Percentiles rank a stretch among this genome's conserved stretches.
Evolutionary conservation across 2,888 invertebrate genomes (phyloP).

Genomic region (Mesorhabditis spiculigera): DNA sequence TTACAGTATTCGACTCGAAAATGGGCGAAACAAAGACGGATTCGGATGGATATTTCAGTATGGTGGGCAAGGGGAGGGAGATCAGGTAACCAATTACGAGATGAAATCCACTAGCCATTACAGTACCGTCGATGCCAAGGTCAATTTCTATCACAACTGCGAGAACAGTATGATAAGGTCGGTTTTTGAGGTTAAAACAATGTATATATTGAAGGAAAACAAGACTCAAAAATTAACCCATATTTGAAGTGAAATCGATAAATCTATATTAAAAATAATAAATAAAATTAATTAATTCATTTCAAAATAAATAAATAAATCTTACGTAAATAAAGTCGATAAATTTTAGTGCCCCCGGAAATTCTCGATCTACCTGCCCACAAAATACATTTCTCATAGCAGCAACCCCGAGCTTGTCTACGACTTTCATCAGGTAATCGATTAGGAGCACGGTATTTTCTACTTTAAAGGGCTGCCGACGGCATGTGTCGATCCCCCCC

Average conservation of each 20-base stretch:
- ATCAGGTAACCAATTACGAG: background rate
- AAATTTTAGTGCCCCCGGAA: background rate
- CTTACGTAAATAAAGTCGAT: too few species aligned
- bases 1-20: slow-evolving; percentile 1
- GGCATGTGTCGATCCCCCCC: too few species aligned
- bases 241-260: too few species aligned
- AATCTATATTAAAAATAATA: too few species aligned
- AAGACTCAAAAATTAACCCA: too few species aligned
- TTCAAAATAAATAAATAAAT: too few species aligned
- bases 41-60: background rate
- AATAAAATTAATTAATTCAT: too few species aligned
- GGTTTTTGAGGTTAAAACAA: background rate
- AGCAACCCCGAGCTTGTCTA: background rate
- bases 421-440: background rate
- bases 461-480: too few species aligned
- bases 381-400: background rate
- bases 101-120: background rate
- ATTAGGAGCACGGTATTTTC: background rate
- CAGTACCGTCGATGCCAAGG: slow-evolving; percentile 1
- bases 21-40: background rate
- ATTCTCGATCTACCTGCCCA: background rate
- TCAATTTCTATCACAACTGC: slow-evolving; percentile 5
- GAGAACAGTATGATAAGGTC: background rate
- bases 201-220: background rate
- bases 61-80: background rate